phyloP scores from a whole-genome alignment of 2,888 invertebrate genomes.

The Eristalis intricaria region DNA sequence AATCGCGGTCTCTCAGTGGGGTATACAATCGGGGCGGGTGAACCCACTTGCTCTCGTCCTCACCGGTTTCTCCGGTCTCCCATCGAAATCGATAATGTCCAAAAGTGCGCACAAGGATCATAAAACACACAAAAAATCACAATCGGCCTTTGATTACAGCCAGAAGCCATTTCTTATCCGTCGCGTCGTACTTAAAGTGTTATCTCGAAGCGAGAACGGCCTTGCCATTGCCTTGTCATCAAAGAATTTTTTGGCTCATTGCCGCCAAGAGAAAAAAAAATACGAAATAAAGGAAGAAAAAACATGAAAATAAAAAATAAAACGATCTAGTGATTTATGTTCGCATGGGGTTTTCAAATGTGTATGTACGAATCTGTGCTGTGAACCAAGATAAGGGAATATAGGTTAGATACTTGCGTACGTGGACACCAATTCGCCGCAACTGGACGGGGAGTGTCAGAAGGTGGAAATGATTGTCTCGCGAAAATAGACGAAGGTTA shows the following conservation, averaged over 20 bases:
- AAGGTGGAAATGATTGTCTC: neutral
- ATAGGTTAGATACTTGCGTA: neutral
- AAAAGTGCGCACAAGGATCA: neutral
- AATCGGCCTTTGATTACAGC: neutral
- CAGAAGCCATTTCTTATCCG: neutral
- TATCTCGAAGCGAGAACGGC: slow-evolving; percentile 12
- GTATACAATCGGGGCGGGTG: neutral
- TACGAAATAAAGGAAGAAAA: neutral
- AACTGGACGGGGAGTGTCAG: neutral
- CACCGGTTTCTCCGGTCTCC: neutral
- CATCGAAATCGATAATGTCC: neutral
- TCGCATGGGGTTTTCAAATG: neutral
- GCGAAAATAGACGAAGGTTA: neutral
- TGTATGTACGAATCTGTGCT: neutral
- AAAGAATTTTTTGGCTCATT: slow-evolving; percentile 33
- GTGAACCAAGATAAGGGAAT: neutral
- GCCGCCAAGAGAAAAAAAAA: neutral
- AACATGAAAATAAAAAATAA: neutral
- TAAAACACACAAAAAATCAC: neutral
- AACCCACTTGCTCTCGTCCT: neutral
- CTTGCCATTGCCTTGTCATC: slow-evolving; percentile 40
- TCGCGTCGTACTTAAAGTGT: neutral
- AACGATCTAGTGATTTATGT: neutral
- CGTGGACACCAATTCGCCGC: neutral
- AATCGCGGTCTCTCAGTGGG: neutral